Conservation (phyloP, 2,888 invertebrate genomes). For the Drosophila austrosaltans region DNA sequence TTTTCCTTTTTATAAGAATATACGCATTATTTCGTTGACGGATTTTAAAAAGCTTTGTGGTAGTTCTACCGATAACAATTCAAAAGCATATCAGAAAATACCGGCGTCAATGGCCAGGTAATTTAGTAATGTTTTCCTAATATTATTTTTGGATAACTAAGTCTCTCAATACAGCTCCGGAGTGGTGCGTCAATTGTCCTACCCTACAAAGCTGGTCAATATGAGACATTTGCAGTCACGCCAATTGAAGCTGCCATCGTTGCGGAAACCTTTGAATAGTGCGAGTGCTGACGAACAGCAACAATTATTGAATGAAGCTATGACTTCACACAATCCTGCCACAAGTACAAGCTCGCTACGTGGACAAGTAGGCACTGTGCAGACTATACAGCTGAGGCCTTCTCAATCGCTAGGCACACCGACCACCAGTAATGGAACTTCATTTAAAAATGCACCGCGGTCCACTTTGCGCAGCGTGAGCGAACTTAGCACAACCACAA, state of each 20-base stretch:
- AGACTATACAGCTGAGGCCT: constrained; percentile 66
- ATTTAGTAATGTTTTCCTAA: not conserved
- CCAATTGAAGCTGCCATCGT: constrained; percentile 58
- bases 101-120: constrained; percentile 77
- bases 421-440: constrained; percentile 53
- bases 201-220: constrained; percentile 69
- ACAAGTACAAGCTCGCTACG: constrained; percentile 59
- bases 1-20: constrained; percentile 67
- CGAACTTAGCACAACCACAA: constrained; percentile 27
- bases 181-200: constrained; percentile 68
- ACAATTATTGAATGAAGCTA: constrained; percentile 37
- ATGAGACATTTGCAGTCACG: constrained; percentile 67
- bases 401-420: constrained; percentile 41
- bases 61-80: constrained; percentile 59
- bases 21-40: constrained; percentile 82
- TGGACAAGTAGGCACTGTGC: constrained; percentile 75
- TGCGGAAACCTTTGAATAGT: constrained; percentile 44
- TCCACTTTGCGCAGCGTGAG: constrained; percentile 26
- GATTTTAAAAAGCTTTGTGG: constrained; percentile 82
- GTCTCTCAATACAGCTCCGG: constrained; percentile 64
- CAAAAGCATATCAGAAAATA: constrained; percentile 79
- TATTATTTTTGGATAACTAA: not conserved
- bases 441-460: constrained; percentile 44
- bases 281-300: constrained; percentile 46
- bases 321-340: constrained; percentile 37